Conservation (phyloP, 2,113 vertebrate genomes). For the Cairina moschata region DNA sequence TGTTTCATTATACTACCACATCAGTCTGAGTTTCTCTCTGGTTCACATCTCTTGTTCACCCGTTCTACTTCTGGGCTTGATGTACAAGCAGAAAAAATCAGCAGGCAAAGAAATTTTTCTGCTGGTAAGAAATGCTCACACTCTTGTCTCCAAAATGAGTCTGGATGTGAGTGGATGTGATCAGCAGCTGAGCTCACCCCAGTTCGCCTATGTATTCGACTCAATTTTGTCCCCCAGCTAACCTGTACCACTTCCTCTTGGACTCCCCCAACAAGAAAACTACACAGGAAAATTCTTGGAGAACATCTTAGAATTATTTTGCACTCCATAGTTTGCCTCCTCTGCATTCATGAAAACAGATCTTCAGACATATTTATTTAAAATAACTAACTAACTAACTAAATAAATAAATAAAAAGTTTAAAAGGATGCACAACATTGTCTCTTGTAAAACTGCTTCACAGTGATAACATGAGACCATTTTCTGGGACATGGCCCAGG, state of each 20-base stretch:
- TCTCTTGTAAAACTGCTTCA: neutral
- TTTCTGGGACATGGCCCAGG: neutral
- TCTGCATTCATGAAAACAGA: neutral
- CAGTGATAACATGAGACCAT: neutral
- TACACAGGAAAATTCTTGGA: neutral
- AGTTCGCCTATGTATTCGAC: neutral
- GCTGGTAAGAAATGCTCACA: neutral
- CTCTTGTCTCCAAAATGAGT: neutral
- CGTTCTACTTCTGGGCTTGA: neutral
- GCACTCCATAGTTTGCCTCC: neutral
- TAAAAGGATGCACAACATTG: too few relatives aligned
- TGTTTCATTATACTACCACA: neutral
- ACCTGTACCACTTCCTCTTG: neutral
- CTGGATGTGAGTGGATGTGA: neutral
- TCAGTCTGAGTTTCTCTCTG: accelerated
- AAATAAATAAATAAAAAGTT: too few relatives aligned
- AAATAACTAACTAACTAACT: too few relatives aligned
- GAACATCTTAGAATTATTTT: neutral
- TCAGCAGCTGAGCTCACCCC: neutral
- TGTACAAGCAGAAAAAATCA: neutral
- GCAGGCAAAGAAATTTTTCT: neutral
- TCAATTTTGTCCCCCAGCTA: neutral
- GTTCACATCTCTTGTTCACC: neutral
- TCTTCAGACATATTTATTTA: too few relatives aligned
- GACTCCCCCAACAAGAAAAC: neutral